Evolutionary conservation across 2,888 invertebrate species (phyloP), one percentile per base, ranked within the genome.

Genomic region (Pristionchus japonicus): DNA sequence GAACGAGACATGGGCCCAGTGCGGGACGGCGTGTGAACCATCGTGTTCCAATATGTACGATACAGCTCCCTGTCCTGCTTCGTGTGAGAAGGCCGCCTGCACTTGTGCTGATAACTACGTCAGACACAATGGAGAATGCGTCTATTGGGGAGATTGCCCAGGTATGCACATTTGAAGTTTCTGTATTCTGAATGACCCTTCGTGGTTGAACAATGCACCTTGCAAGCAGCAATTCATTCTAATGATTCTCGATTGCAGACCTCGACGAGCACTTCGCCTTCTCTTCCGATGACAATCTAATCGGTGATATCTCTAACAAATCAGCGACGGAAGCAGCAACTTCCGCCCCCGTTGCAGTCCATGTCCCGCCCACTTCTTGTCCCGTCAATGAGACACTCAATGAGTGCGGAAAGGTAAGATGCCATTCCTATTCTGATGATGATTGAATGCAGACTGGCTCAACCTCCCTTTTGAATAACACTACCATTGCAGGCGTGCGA

Each of bases 51-150:
- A 92, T 85, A 93, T 93, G 93, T 92, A 93, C 89, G 93, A 93
- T 74, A 92, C 92, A 1, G 89, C 93, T 11, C 93, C 93, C 1
- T 94, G 94, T 64, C 92, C 91, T 2, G 91, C 93, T 20, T 90
- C 90, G 31, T 94, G 94, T 80, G 92, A 92, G 88, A 90, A 91
- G 77, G 91, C 93, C 3, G 93, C 90, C n/a, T 94, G 94, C 89
- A 94, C 93, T 20, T 94, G 94, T 88, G 92, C 92, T 13, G 93
- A 93, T 80, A 94, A 94, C 89, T 93, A 93, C 88, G 94, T 94
- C 15, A 88, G 94, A 31, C 91, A 91, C 85, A 89, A 93, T 83
- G 93, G 93, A 40, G 43, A 91, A 64, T 94, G 94, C 89, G 92
- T 94, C 85, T 91, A 91, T 70, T 94, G 94, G 93, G 92, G 91